Conservation (phyloP, 1,140 invertebrate genomes). For the Papilio polytes region DNA sequence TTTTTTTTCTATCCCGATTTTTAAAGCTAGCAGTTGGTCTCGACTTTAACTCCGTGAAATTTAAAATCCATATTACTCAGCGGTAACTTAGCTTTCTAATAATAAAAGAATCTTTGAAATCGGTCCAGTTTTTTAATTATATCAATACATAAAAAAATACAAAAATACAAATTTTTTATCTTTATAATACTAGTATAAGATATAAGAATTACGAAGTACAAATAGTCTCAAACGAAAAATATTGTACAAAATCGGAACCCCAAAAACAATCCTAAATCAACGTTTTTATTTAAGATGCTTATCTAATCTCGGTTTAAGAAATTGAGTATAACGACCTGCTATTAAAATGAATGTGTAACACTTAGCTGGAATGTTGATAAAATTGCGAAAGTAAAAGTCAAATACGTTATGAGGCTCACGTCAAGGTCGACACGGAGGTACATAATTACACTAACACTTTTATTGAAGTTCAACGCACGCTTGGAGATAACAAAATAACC, state of each 20-base stretch:
- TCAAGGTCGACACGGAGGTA: slow-evolving; percentile 26
- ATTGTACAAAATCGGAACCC: not conserved
- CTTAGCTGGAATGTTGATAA: slow-evolving; percentile 30
- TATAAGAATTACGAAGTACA: no score
- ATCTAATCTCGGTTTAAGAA: slow-evolving; percentile 19
- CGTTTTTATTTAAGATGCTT: not conserved
- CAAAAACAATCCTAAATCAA: not conserved
- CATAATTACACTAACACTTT: slow-evolving; percentile 21
- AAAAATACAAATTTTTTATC: no score
- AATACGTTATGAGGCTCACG: slow-evolving; percentile 21
- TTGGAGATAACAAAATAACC: not conserved
- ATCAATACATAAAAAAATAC: no score
- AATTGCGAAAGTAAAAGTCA: slow-evolving; percentile 30
- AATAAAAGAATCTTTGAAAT: no score
- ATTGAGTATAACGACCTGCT: slow-evolving; percentile 13
- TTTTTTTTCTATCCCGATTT: no score
- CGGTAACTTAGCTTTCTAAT: no score
- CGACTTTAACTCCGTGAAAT: no score
- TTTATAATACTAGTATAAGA: no score
- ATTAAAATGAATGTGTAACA: slow-evolving; percentile 5
- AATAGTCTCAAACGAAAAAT: not conserved
- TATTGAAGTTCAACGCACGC: slow-evolving; percentile 22
- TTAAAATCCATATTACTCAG: no score
- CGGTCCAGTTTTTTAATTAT: no score
- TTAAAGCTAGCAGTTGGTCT: no score